Conservation (phyloP, 2,888 invertebrate genomes). For the Sinopyrophorus schimmeli region DNA sequence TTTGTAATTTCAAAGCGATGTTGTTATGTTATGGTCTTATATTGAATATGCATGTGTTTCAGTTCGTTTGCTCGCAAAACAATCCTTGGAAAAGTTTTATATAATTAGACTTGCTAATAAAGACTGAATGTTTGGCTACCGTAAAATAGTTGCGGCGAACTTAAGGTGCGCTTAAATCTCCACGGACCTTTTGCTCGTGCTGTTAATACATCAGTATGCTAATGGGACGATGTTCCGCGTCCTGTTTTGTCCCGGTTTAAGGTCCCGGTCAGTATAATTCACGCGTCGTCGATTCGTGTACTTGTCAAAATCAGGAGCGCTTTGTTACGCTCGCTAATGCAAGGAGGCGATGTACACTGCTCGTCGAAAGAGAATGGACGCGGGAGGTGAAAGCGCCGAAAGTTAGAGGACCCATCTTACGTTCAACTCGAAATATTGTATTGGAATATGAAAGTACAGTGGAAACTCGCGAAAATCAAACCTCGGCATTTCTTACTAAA, state of each 20-base stretch:
- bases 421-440: too few relatives aligned
- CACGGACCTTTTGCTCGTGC: slow-evolving; percentile 30
- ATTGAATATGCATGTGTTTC: slow-evolving; percentile 28
- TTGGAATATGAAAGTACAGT: too few relatives aligned
- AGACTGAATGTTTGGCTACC: slow-evolving; percentile 12
- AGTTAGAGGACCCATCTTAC: too few relatives aligned
- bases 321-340: too few relatives aligned
- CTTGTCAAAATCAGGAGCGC: slow-evolving; percentile 32
- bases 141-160: slow-evolving; percentile 21
- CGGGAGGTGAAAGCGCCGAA: too few relatives aligned
- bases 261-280: slow-evolving; percentile 36
- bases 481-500: too few relatives aligned
- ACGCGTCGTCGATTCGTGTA: slow-evolving; percentile 30
- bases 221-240: slow-evolving; percentile 35
- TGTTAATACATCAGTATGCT: slow-evolving; percentile 38
- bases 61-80: slow-evolving; percentile 19
- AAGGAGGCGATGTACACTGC: too few relatives aligned
- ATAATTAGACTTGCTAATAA: slow-evolving; percentile 31
- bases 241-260: slow-evolving; percentile 34
- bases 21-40: slow-evolving; percentile 8
- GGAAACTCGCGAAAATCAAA: too few relatives aligned
- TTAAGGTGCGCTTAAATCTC: slow-evolving; percentile 23
- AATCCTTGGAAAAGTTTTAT: slow-evolving; percentile 30
- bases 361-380: too few relatives aligned
- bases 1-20: too few relatives aligned